A percentile compares a stretch with the other conserved stretches of the same genome.
These are phyloP conservation scores for Pandemis cinnamomeana DNA, from an alignment of 2,888 invertebrate species.

Conservation along the genomic window DNA sequence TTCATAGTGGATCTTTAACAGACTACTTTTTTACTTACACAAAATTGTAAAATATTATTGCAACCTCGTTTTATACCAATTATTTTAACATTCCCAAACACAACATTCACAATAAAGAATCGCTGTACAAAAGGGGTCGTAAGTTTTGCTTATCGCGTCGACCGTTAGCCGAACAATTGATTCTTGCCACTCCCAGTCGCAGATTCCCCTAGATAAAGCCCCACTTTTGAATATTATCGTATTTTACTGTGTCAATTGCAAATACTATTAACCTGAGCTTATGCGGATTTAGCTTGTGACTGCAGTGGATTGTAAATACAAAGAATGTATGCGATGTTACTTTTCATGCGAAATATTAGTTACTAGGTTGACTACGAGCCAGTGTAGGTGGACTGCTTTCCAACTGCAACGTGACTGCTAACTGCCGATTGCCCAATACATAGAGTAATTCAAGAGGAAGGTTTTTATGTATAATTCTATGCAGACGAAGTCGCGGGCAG, in stretches of 20 bases:
- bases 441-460: too few species aligned
- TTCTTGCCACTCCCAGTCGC: slow-evolving; percentile 66
- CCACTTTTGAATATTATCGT: slow-evolving; percentile 71
- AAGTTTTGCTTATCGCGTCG: slow-evolving; percentile 77
- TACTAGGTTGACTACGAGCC: background rate
- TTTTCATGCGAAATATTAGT: too few species aligned
- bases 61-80: background rate
- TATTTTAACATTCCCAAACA: slow-evolving; percentile 43
- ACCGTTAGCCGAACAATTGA: slow-evolving; percentile 79
- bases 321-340: slow-evolving; percentile 7
- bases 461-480: too few species aligned
- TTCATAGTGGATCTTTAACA: too few species aligned
- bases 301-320: slow-evolving; percentile 31
- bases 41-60: too few species aligned
- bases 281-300: slow-evolving; percentile 20
- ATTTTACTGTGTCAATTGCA: slow-evolving; percentile 73
- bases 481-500: too few species aligned
- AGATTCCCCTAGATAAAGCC: slow-evolving; percentile 64
- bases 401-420: too few species aligned
- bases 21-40: too few species aligned
- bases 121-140: slow-evolving; percentile 75
- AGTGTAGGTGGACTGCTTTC: too few species aligned
- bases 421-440: too few species aligned
- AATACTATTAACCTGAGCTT: slow-evolving; percentile 38
- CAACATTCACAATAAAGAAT: slow-evolving; percentile 68